Percentiles rank a stretch among this genome's conserved stretches.
Conservation (phyloP, 2,113 vertebrate species). For the Hipposideros armiger region DNA sequence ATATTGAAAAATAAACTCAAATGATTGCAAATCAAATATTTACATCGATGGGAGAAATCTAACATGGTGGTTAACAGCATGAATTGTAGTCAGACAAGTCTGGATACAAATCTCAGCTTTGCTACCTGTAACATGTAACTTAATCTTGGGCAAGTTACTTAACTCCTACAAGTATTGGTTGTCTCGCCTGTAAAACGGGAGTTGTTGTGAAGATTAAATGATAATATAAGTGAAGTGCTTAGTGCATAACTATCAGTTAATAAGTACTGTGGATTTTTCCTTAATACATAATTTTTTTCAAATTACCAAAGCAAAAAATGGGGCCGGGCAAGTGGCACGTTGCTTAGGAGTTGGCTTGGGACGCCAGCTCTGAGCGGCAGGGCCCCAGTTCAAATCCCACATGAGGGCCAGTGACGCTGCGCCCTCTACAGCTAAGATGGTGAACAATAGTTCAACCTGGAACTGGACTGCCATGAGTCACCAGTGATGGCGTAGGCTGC, state of each 20-base stretch:
- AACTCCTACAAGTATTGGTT: conserved; percentile 7
- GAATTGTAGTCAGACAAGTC: not conserved
- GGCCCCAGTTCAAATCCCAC: too few species aligned
- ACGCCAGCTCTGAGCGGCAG: too few species aligned
- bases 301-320: not conserved
- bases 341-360: too few species aligned
- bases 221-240: not conserved
- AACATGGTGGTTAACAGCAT: not conserved
- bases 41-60: not conserved
- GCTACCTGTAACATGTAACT: not conserved
- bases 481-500: too few species aligned
- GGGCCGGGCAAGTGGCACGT: too few species aligned
- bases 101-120: not conserved
- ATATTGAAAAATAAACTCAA: conserved; percentile 20
- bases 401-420: too few species aligned
- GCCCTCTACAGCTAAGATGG: too few species aligned
- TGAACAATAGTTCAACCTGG: too few species aligned
- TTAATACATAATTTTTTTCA: conserved; percentile 20
- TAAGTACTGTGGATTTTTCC: conserved; percentile 1
- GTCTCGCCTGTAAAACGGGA: not conserved
- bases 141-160: not conserved
- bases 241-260: not conserved
- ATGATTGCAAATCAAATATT: conserved; percentile 7
- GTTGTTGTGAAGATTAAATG: conserved; percentile 12
- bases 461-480: too few species aligned